phyloP scores from a whole-genome alignment of 2,113 vertebrate species.

The Ailurus styani region DNA sequence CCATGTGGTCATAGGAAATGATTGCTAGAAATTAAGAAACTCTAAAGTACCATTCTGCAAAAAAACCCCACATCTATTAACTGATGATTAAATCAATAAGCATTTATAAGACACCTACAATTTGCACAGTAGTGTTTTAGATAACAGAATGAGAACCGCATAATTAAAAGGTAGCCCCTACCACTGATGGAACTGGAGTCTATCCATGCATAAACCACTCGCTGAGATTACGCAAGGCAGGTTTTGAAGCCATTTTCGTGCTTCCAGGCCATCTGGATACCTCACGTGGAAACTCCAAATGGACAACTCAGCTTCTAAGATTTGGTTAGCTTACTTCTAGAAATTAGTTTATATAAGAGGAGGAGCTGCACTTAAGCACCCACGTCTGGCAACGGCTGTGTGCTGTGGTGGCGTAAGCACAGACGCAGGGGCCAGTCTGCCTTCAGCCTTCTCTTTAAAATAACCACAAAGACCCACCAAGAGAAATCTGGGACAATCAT shows the following conservation, averaged over 20 bases:
- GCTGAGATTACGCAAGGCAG: constrained; percentile 38
- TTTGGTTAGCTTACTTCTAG: constrained; percentile 61
- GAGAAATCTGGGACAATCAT: neutral
- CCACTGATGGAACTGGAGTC: constrained; percentile 4
- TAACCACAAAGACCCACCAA: neutral
- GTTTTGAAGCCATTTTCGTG: constrained; percentile 49
- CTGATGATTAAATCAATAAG: constrained; percentile 18
- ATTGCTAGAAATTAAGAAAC: neutral
- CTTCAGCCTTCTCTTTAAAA: constrained; percentile 18
- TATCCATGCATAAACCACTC: constrained; percentile 3
- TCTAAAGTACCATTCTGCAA: neutral
- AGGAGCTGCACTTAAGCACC: constrained; percentile 20
- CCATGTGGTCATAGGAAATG: neutral
- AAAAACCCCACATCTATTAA: constrained; percentile 25
- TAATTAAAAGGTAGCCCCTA: constrained; percentile 47
- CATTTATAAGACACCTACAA: constrained; percentile 24
- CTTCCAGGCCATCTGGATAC: constrained; percentile 60
- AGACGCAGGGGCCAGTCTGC: neutral
- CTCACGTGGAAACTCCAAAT: constrained; percentile 59
- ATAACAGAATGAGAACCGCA: constrained; percentile 17
- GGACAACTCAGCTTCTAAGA: constrained; percentile 60
- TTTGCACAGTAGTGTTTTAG: constrained; percentile 8
- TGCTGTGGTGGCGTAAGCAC: neutral
- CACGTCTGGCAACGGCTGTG: constrained; percentile 28
- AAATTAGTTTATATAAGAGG: constrained; percentile 59